Percentiles rank a stretch among this genome's conserved stretches.
These are phyloP conservation scores for Pseudorhiza aurosa DNA, from an alignment of 30 jellyfish, hydroid and myxozoan genomes.

Conservation along the genomic window DNA sequence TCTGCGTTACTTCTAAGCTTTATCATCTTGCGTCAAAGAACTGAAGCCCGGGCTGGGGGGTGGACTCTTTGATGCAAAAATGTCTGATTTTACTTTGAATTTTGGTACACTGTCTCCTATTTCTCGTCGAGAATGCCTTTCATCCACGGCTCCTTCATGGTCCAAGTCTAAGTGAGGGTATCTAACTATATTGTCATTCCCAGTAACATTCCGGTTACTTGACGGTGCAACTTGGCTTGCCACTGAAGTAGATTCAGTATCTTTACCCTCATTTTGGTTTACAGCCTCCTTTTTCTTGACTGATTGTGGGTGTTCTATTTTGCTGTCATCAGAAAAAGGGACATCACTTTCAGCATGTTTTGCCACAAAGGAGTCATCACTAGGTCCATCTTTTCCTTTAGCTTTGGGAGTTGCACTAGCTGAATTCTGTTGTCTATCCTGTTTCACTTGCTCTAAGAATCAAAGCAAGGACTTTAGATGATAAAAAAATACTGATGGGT, in stretches of 20 bases:
- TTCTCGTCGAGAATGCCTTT: constrained; percentile 31
- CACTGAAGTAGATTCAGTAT: too few species aligned
- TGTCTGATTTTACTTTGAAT: constrained; percentile 85
- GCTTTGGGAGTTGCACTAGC: not conserved
- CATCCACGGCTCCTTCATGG: not conserved
- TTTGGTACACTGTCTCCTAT: constrained; percentile 72
- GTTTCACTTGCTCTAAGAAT: constrained; percentile 53
- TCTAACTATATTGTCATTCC: too few species aligned
- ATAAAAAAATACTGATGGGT: too few species aligned
- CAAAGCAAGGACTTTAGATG: too few species aligned
- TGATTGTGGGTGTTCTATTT: too few species aligned
- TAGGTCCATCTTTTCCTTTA: not conserved
- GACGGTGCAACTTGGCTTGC: too few species aligned
- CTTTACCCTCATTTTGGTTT: too few species aligned
- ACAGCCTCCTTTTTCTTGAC: too few species aligned
- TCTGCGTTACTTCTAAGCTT: not conserved
- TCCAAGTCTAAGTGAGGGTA: not conserved
- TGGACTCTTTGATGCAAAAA: constrained; percentile 68
- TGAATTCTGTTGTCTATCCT: constrained; percentile 6
- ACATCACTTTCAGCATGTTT: too few species aligned
- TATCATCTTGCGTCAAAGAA: constrained; percentile 18
- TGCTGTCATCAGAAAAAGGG: too few species aligned
- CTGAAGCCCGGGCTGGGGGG: constrained; percentile 61
- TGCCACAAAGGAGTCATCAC: too few species aligned
- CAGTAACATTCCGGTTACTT: too few species aligned